phyloP scores from a whole-genome alignment of 2,797 vertebrate genomes.

The Falco berigora region DNA sequence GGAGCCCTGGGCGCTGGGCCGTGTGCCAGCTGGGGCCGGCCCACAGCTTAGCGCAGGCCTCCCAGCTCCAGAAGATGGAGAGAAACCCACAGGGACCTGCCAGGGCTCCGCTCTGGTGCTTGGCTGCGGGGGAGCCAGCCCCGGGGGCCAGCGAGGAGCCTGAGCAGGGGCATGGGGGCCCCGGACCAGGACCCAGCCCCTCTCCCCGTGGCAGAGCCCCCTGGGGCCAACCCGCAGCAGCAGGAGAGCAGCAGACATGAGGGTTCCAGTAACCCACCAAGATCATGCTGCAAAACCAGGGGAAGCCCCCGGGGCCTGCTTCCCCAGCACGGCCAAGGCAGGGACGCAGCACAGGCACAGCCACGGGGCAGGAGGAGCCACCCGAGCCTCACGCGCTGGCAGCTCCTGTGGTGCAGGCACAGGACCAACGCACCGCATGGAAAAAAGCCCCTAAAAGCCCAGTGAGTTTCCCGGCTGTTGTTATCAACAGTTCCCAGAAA shows the following conservation, averaged over 20 bases:
- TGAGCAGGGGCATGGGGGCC: background rate
- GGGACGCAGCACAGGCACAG: accelerated
- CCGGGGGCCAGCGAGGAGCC: background rate
- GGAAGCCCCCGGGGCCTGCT: background rate
- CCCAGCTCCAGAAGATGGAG: background rate
- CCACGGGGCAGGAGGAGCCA: background rate
- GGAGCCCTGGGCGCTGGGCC: background rate
- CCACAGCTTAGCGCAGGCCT: background rate
- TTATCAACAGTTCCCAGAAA: background rate
- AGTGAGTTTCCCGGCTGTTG: background rate
- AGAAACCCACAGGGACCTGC: background rate
- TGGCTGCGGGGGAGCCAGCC: too few relatives aligned
- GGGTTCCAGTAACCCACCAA: background rate
- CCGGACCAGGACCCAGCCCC: too few relatives aligned
- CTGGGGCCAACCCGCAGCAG: background rate
- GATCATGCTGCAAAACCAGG: background rate
- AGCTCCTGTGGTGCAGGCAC: background rate
- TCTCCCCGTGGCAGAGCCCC: background rate
- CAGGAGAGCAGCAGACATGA: background rate
- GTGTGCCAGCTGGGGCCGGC: background rate
- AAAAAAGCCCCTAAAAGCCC: background rate
- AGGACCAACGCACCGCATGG: accelerated
- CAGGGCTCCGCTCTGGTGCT: too few relatives aligned
- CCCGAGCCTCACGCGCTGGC: too few relatives aligned
- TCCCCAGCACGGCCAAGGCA: accelerated